Evolutionary conservation across 2,888 invertebrate genomes (phyloP), one percentile per base, ranked within the genome.

Genomic region (Alloplasta piceator): DNA sequence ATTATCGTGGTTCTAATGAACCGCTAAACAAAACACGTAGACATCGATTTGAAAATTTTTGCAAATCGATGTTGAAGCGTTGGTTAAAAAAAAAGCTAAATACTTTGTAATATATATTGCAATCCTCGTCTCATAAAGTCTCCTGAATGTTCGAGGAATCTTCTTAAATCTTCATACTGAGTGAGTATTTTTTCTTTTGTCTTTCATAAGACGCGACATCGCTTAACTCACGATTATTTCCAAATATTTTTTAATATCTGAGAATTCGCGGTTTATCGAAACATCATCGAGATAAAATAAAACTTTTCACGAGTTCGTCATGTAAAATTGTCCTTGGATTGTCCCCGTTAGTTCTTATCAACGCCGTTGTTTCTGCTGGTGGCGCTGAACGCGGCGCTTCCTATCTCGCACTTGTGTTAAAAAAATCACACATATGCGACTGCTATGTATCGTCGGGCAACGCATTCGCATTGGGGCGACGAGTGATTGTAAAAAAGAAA

Each of bases 1-100:
- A 80, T 46, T 50, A 66, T 48, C 14, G 61, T 38, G 10, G 39
- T 36, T 71, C 80, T 80, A 80, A 80, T 26, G 46, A 80, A 61
- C 56, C 67, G 60, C n/a, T 61, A 75, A 71, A 55, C 46, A 39
- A 46, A 39, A 60, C 43, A 36, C 16, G 48, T 52, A 41, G 43
- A 52, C 38, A 12, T 39, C 63, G 10, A 7, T 9, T 14, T 46
- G 10, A 36, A 41, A 10, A 26, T 16, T 36, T 43, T 71, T 46
- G 6, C 1, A n/a, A 14, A 71, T 66, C 16, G 72, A 55, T 46
- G n/a, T 48, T 7, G 41, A 36, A 55, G 12, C 46, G 16, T 7
- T n/a, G n/a, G n/a, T n/a, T n/a, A n/a, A n/a, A n/a, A n/a, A n/a
- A n/a, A n/a, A n/a, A n/a, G n/a, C n/a, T n/a, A n/a, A n/a, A n/a